A percentile compares a stretch with the other conserved stretches of the same genome.
These are phyloP conservation scores for Leptopilina syphax DNA, from an alignment of 2,888 invertebrate species.

Conservation along the genomic window DNA sequence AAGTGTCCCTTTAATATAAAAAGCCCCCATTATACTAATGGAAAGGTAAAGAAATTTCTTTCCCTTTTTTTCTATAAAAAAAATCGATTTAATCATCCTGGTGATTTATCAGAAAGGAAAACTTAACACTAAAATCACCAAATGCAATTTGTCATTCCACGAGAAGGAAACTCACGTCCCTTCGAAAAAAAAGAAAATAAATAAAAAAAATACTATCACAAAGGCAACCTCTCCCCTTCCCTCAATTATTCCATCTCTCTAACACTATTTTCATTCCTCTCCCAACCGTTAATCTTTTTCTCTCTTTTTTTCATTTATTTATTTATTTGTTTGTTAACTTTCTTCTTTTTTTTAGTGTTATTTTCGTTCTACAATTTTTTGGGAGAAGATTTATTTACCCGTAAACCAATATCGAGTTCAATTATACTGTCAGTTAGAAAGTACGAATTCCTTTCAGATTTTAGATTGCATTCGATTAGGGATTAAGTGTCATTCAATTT, in stretches of 20 bases:
- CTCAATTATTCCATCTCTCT: background rate
- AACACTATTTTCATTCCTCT: background rate
- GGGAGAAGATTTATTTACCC: constrained; percentile 2
- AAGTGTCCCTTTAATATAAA: no score
- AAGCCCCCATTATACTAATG: no score
- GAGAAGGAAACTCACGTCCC: background rate
- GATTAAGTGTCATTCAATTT: background rate
- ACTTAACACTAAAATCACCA: constrained; percentile 1
- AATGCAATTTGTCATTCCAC: constrained; percentile 3
- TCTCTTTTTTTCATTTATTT: background rate
- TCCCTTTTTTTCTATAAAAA: background rate
- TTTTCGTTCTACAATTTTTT: background rate
- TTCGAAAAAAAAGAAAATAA: background rate
- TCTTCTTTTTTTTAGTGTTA: background rate
- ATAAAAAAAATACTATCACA: background rate
- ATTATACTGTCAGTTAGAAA: background rate
- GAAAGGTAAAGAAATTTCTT: no score
- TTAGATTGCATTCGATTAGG: background rate
- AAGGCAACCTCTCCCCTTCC: background rate
- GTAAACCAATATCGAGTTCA: constrained; percentile 22
- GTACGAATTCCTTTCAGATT: constrained; percentile 2
- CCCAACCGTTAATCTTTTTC: background rate
- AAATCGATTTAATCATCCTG: background rate
- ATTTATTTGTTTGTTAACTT: background rate
- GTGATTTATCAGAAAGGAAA: background rate